A percentile compares a stretch with the other conserved stretches of the same genome.
These are phyloP conservation scores for Enteromius viviparus DNA, from an alignment of 2,797 vertebrate species.

Conservation along the genomic window DNA sequence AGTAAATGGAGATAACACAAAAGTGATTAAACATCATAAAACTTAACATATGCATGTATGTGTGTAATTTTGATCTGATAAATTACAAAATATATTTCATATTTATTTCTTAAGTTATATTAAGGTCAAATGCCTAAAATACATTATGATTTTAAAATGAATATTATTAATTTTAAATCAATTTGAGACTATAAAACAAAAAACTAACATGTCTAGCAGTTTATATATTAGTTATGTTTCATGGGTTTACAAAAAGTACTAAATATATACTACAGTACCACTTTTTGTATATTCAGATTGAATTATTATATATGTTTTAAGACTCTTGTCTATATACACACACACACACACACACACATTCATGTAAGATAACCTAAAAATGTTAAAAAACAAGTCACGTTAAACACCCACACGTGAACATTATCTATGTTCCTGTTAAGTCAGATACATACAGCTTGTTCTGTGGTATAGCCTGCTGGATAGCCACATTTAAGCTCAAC, in stretches of 20 bases:
- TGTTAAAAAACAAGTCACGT: background rate
- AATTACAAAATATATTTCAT: no score
- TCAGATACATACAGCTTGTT: background rate
- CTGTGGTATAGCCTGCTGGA: background rate
- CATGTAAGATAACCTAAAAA: background rate
- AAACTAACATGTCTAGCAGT: background rate
- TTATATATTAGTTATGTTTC: background rate
- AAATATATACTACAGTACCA: background rate
- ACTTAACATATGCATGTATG: background rate
- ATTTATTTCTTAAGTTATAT: background rate
- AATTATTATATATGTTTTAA: background rate
- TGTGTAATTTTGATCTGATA: background rate
- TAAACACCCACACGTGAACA: background rate
- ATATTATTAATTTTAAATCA: background rate
- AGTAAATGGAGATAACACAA: background rate
- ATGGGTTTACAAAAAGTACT: background rate
- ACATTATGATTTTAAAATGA: no score
- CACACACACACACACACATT: no score
- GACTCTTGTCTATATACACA: no score
- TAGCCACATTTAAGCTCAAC: background rate
- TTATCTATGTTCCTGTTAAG: background rate
- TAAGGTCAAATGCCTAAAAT: no score
- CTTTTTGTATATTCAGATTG: background rate
- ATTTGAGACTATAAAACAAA: background rate
- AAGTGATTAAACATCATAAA: background rate